Percentiles rank a stretch among this genome's conserved stretches.
These are phyloP conservation scores for Notospermus geniculatus DNA, from an alignment of 1,140 invertebrate genomes.

Conservation along the genomic window DNA sequence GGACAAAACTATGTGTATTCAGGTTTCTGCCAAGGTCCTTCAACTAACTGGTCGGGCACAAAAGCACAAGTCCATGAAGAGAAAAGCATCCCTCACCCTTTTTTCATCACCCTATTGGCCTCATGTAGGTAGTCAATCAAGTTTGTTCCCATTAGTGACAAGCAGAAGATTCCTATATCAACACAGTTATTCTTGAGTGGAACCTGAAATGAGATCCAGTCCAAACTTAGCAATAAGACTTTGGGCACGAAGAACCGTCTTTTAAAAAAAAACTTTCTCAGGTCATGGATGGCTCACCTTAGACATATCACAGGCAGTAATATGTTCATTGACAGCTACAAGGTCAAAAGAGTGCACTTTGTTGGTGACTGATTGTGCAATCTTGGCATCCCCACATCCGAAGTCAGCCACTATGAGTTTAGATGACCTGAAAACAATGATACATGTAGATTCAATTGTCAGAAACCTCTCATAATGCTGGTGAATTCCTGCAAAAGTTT, in stretches of 20 bases:
- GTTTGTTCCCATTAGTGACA: slow-evolving; percentile 96
- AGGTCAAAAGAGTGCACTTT: slow-evolving; percentile 93
- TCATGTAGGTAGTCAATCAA: slow-evolving; percentile 84
- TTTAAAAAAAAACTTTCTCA: too few relatives aligned
- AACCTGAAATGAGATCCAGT: slow-evolving; percentile 53
- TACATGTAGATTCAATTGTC: slow-evolving; percentile 10
- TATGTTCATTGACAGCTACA: slow-evolving; percentile 72
- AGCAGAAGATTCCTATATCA: slow-evolving; percentile 88
- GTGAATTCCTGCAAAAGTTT: neutral
- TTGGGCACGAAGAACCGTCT: too few relatives aligned
- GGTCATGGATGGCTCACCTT: slow-evolving; percentile 59
- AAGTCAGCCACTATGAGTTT: slow-evolving; percentile 76
- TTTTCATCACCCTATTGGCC: slow-evolving; percentile 85
- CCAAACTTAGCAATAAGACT: too few relatives aligned
- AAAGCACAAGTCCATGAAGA: too few relatives aligned
- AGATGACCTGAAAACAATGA: slow-evolving; percentile 56
- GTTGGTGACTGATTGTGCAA: slow-evolving; percentile 70
- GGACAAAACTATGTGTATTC: too few relatives aligned
- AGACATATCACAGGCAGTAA: slow-evolving; percentile 88
- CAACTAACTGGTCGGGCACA: too few relatives aligned
- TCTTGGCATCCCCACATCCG: slow-evolving; percentile 90
- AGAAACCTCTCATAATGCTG: too few relatives aligned
- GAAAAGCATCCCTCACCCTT: too few relatives aligned
- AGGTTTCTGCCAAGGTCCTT: too few relatives aligned
- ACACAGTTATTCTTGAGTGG: slow-evolving; percentile 70